Base-by-base conservation (phyloP, 2,888 invertebrate species). In the Caenorhabditis sp. region DNA sequence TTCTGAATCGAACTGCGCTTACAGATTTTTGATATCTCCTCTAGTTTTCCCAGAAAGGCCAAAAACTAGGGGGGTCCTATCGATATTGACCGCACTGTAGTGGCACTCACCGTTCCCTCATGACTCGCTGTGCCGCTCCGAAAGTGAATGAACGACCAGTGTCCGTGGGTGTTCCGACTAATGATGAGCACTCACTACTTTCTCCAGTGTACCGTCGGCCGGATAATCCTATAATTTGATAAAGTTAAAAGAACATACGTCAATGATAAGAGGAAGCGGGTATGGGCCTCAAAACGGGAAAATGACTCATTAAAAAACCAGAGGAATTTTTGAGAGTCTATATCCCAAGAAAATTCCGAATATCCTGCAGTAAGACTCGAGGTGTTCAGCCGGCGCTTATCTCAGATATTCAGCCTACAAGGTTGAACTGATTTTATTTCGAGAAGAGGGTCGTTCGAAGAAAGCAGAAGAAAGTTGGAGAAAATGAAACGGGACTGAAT, bases 111-210 rank as follows among this genome's bases (percentile, higher is more conserved):
- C 85, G 81, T 74, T 87, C 86, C 28, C 88, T 84, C 74, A 88
- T 85, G 47, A 90, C 88, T 55, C 90, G 70, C 56, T 89, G 89
- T 22, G 85, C 85, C 0, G 81, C 74, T 35, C 84, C 83, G 50
- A 83, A 85, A 11, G 84, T 86, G 72, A 84, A 86, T 20, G 86
- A 84, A 77, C 85, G 71, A 13, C 87, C 90, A 22, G 90, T 90
- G 71, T 91, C 91, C 24, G 91, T 91, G 24, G 91, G 91, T 40
- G 91, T 91, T 44, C 91, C 91, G 26, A 91, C 91, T 3, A 89
- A 62, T 24, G 91, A 91, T 13, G 88, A 89, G 50, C 88, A 87
- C 74, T 90, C 91, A 68, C 90, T 90, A 77, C 89, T 89, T 72
- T 91, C 91, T 35, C 91, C 90, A 47, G 89, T 89, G 51, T 89